Conservation (phyloP, 1,140 invertebrate species). For the Drosophila prosaltans region DNA sequence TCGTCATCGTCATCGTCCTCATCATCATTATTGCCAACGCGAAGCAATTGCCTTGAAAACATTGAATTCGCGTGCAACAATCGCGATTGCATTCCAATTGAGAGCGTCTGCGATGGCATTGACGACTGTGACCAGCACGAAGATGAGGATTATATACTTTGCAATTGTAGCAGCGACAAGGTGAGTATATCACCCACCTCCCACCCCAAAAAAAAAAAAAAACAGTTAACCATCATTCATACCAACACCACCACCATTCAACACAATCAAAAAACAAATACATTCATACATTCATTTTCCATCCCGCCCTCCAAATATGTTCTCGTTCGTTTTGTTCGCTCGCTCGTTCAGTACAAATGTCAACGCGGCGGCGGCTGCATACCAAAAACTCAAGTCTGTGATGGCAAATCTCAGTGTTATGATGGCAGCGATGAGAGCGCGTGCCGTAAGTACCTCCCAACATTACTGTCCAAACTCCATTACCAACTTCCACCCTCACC, state of each 20-base stretch:
- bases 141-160: slow-evolving; percentile 87
- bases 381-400: slow-evolving; percentile 85
- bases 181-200: slow-evolving; percentile 52
- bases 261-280: slow-evolving; percentile 2
- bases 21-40: slow-evolving; percentile 20
- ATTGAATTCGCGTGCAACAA: slow-evolving; percentile 84
- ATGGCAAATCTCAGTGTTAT: slow-evolving; percentile 88
- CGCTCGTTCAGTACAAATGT: slow-evolving; percentile 76
- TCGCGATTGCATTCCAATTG: slow-evolving; percentile 84
- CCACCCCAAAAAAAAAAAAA: too few relatives aligned
- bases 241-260: slow-evolving; percentile 10
- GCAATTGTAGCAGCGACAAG: slow-evolving; percentile 83
- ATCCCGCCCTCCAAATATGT: slow-evolving; percentile 13
- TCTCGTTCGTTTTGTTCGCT: neutral
- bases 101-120: slow-evolving; percentile 90
- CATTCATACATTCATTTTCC: slow-evolving; percentile 10
- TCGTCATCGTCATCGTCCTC: slow-evolving; percentile 25
- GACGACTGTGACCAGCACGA: slow-evolving; percentile 92
- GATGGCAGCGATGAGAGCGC: slow-evolving; percentile 89
- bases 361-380: slow-evolving; percentile 83
- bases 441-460: slow-evolving; percentile 84
- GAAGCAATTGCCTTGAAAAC: slow-evolving; percentile 72
- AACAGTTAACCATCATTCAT: neutral
- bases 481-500: neutral
- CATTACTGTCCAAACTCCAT: neutral